Conservation (phyloP, 2,888 invertebrate genomes). For the Aspidiotus destructor region DNA sequence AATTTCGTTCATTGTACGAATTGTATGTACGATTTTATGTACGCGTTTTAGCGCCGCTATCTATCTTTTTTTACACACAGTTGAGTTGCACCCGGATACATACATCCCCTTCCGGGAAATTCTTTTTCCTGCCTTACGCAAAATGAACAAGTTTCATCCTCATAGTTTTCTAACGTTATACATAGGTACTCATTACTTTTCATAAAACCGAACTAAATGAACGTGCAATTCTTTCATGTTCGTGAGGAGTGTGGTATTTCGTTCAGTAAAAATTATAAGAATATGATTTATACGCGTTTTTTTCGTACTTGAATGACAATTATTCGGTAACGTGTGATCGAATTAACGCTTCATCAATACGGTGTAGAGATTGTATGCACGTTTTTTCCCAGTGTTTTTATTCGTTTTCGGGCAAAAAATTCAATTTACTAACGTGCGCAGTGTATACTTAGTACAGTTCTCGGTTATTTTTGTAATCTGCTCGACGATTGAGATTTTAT, state of each 20-base stretch:
- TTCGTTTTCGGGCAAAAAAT: too few relatives aligned
- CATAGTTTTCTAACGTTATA: constrained; percentile 25
- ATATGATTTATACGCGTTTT: not conserved
- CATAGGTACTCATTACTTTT: constrained; percentile 5
- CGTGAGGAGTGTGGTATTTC: not conserved
- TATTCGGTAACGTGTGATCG: too few relatives aligned
- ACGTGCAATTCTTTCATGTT: not conserved
- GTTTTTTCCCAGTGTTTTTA: too few relatives aligned
- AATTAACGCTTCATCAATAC: too few relatives aligned
- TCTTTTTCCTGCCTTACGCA: constrained; percentile 33
- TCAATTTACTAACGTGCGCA: too few relatives aligned
- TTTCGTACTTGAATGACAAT: too few relatives aligned
- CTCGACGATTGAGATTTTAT: too few relatives aligned
- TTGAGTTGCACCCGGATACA: constrained; percentile 36
- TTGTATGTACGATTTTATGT: too few relatives aligned
- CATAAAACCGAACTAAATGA: constrained; percentile 1
- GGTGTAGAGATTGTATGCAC: too few relatives aligned
- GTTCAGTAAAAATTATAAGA: constrained; percentile 6
- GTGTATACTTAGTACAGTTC: too few relatives aligned
- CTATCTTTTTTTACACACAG: constrained; percentile 35
- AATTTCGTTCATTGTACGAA: too few relatives aligned
- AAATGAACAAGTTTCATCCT: constrained; percentile 29
- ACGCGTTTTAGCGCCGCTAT: not conserved
- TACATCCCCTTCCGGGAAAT: constrained; percentile 37
- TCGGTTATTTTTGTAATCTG: too few relatives aligned